Evolutionary conservation across 1,140 invertebrate genomes (phyloP).

Genomic region (Conopomorpha cramerella): DNA sequence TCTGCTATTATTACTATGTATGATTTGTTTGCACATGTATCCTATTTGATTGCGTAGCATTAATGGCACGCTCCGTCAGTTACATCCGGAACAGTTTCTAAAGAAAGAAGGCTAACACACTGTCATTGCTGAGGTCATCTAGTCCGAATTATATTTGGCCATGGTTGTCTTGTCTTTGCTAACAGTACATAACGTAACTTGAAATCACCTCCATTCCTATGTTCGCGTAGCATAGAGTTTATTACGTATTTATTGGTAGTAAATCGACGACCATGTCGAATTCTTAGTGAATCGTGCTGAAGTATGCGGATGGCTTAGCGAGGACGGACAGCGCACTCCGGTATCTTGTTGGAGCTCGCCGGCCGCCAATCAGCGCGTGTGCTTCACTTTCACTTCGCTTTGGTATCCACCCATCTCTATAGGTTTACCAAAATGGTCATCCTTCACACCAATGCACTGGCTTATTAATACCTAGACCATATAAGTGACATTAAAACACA

Average conservation of each 20-base stretch:
- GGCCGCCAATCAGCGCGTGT: conserved; percentile 29
- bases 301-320: conserved; percentile 58
- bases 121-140: conserved; percentile 14
- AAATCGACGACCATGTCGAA: conserved; percentile 30
- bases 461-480: no score
- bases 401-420: no score
- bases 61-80: conserved; percentile 3
- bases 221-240: no score
- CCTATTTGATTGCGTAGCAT: no score
- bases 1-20: no score
- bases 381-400: conserved; percentile 54
- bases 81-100: conserved; percentile 16
- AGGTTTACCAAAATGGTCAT: no score
- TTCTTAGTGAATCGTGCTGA: conserved; percentile 52
- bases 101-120: conserved; percentile 8
- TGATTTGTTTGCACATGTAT: no score
- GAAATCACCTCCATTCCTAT: no score
- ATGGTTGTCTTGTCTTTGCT: conserved; percentile 16
- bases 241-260: conserved; percentile 23
- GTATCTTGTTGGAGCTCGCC: conserved; percentile 55
- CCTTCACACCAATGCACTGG: no score
- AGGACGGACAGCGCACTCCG: conserved; percentile 28
- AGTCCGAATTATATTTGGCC: conserved; percentile 12
- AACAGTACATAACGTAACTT: conserved; percentile 15
- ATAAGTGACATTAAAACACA: no score